Base-by-base conservation (phyloP, 2,113 vertebrate genomes). In the Microtus pennsylvanicus region DNA sequence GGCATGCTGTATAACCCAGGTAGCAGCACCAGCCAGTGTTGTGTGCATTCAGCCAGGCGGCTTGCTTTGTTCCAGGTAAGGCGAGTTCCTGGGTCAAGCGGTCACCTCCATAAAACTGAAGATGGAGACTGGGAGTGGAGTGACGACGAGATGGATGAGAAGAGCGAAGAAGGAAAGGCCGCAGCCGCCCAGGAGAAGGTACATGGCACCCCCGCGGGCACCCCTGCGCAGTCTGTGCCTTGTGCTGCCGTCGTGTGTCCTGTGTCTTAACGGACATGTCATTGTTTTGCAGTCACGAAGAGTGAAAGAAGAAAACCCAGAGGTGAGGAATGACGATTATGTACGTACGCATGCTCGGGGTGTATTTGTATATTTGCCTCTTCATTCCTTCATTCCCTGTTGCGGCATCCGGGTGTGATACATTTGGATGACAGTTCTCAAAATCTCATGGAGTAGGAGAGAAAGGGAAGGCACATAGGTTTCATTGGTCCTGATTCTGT, bases 51-150 rank as follows among this genome's bases (percentile, higher is more conserved):
- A 0, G 7, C 50, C 42, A 42, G 88, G 22, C 42, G 72, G 6
- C 89, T 93, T 98, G 33, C 91, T 96, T 80, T 47, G 63, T 7
- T 97, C 70, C 89, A 99, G 99, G 99, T 99, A 87, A 99, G 99
- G 96, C 99, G 99, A 97, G 99, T 99, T 65, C 99, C 99, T 0
- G 99, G 99, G 95, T 99, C 99, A 81, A 99, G 99, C 11, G 99
- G 99, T 86, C 99, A 99, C 96, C 99, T 99, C 83, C 99, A 99
- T 98, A 99, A 99, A 98, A 99, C 99, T 0, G 99, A 99, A 97
- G 99, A 99, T 69, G 99, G 99, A 35, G 99, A 99, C 96, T 99
- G 99, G 99, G 99, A 99, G 98, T 99, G 99, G 99, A 99, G 99
- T 47, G 99, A 99, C 19, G 99, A 99, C 7, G 99, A 99, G 98